Conservation (phyloP, 30 jellyfish, hydroid and myxozoan species). For the Catostylus mosaicus region DNA sequence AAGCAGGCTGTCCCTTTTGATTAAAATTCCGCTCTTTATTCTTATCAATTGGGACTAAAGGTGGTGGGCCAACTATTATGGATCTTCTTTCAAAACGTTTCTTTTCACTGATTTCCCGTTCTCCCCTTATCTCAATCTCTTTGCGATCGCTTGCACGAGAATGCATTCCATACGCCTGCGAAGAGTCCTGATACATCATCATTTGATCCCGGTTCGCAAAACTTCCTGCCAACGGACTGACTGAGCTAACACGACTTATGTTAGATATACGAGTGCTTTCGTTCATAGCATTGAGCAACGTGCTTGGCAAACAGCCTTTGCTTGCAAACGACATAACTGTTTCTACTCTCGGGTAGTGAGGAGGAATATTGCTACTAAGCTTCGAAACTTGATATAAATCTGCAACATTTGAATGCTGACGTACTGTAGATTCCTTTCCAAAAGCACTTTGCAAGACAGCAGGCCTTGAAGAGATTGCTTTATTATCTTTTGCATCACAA, state of each 20-base stretch:
- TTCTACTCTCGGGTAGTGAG: constrained; percentile 30
- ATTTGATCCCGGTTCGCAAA: too few relatives aligned
- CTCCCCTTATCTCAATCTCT: background rate
- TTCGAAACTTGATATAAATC: background rate
- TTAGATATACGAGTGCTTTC: background rate
- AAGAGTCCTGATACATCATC: background rate
- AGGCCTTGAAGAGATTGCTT: background rate
- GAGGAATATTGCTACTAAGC: background rate
- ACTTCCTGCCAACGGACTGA: background rate
- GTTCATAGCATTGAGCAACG: background rate
- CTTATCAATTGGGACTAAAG: constrained; percentile 57
- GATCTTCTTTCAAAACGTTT: constrained; percentile 14
- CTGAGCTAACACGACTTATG: background rate
- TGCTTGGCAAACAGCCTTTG: constrained; percentile 52
- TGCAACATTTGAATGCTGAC: background rate
- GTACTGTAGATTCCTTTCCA: background rate
- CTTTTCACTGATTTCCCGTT: background rate
- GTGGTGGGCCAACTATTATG: constrained; percentile 66
- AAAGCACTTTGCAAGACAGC: background rate
- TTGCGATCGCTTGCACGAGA: background rate
- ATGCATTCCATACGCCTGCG: background rate
- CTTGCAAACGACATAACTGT: constrained; percentile 45
- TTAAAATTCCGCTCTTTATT: background rate
- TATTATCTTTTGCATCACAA: background rate
- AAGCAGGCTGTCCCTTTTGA: background rate